Evolutionary conservation across 2,797 vertebrate genomes (phyloP).

Genomic region (Myotis myotis): DNA sequence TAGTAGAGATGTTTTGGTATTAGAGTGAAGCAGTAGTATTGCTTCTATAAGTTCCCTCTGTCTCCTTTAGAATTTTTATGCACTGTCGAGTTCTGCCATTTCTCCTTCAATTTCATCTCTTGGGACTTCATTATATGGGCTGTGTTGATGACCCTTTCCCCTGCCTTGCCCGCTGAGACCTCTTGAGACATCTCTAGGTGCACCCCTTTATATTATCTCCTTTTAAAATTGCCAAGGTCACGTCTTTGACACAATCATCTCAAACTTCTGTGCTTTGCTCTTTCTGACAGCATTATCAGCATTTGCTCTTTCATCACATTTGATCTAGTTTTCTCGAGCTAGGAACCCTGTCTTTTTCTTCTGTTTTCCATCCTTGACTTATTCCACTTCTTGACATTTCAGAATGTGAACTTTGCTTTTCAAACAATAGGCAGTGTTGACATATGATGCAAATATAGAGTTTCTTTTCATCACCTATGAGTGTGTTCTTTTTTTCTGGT

Average conservation of each 20-base stretch:
- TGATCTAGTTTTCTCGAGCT: constrained; percentile 42
- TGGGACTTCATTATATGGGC: constrained; percentile 45
- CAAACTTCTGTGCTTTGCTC: constrained; percentile 7
- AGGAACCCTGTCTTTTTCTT: background rate
- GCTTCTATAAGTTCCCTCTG: background rate
- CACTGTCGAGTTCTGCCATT: background rate
- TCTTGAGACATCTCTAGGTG: background rate
- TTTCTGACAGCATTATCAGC: background rate
- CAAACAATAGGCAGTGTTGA: background rate
- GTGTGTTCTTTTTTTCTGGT: background rate
- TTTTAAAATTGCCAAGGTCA: constrained; percentile 37
- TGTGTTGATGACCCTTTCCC: background rate
- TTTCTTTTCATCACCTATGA: background rate
- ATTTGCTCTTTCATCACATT: constrained; percentile 41
- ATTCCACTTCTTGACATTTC: constrained; percentile 57
- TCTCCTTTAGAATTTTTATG: background rate
- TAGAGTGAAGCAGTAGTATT: background rate
- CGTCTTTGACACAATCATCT: background rate
- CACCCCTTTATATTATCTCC: background rate
- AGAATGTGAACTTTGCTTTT: constrained; percentile 21
- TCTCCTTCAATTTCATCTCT: constrained; percentile 35
- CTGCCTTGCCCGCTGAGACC: background rate
- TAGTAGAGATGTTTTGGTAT: background rate
- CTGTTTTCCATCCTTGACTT: constrained; percentile 48
- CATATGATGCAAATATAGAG: constrained; percentile 10